phyloP scores from a whole-genome alignment of 2,113 vertebrate genomes.

The Nibea coibor region DNA sequence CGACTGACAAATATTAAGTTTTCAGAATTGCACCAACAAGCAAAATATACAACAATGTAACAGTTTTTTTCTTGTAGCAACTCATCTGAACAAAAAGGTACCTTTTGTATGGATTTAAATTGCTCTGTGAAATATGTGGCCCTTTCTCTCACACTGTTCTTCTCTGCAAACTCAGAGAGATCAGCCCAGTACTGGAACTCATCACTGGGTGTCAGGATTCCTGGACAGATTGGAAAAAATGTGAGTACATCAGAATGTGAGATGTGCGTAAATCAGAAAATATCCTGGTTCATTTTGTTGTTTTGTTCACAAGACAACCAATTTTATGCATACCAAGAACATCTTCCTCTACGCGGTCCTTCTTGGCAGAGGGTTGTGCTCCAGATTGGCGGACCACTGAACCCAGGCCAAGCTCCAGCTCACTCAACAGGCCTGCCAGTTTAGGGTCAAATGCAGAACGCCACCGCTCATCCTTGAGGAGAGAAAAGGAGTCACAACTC shows the following conservation, averaged over 20 bases:
- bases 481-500: conserved; percentile 4
- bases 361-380: conserved; percentile 76
- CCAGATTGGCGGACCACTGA: conserved; percentile 89
- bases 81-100: conserved; percentile 49
- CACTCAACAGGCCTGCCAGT: conserved; percentile 91
- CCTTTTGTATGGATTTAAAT: conserved; percentile 91
- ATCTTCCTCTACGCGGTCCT: conserved; percentile 85
- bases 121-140: conserved; percentile 88
- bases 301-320: no score
- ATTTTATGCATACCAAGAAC: conserved; percentile 83
- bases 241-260: background rate
- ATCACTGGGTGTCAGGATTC: conserved; percentile 92
- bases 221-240: conserved; percentile 70
- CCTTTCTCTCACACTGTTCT: conserved; percentile 87
- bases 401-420: conserved; percentile 92
- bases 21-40: background rate
- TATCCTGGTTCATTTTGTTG: background rate
- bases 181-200: conserved; percentile 96
- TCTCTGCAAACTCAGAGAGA: conserved; percentile 85
- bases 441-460: conserved; percentile 92
- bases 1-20: background rate
- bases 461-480: conserved; percentile 93
- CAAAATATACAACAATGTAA: no score
- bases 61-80: background rate
- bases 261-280: background rate